Evolutionary conservation across 2,113 vertebrate genomes (phyloP).

Genomic region (Triplophysa siluroides): DNA sequence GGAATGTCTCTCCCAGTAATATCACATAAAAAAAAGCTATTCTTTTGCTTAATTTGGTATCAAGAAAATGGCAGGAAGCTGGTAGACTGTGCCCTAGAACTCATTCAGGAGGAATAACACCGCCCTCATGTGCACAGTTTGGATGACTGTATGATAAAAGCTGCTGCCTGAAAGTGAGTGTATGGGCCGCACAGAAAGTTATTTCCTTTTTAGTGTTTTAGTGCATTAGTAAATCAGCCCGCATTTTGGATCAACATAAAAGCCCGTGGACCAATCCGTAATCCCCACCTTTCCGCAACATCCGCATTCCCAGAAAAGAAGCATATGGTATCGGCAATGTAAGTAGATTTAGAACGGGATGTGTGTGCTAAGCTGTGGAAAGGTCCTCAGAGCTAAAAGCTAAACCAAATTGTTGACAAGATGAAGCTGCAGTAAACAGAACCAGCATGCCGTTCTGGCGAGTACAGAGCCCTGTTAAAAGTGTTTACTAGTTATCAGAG

Average conservation of each 20-base stretch:
- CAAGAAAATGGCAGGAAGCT: neutral
- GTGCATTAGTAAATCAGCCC: conserved; percentile 23
- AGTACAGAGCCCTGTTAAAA: conserved; percentile 27
- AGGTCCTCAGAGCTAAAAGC: neutral
- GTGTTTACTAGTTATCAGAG: conserved; percentile 18
- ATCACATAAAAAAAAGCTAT: conserved; percentile 1
- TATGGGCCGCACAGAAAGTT: neutral
- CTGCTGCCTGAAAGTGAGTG: neutral
- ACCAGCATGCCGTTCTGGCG: conserved; percentile 3
- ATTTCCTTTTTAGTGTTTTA: conserved; percentile 22
- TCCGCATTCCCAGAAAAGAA: conserved; percentile 7
- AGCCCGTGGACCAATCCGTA: conserved; percentile 11
- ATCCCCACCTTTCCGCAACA: conserved; percentile 2
- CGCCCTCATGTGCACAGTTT: neutral
- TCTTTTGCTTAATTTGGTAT: neutral
- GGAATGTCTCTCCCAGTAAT: conserved; percentile 18
- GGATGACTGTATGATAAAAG: neutral
- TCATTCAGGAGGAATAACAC: neutral
- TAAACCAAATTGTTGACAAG: conserved; percentile 9
- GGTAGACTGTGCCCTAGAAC: neutral
- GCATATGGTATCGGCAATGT: neutral
- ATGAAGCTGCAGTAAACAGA: conserved; percentile 4
- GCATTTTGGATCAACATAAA: conserved; percentile 22
- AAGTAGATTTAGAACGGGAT: conserved; percentile 7
- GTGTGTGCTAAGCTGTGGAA: neutral